Conservation (phyloP, 2,888 invertebrate species). For the Antheraea assamensis region DNA sequence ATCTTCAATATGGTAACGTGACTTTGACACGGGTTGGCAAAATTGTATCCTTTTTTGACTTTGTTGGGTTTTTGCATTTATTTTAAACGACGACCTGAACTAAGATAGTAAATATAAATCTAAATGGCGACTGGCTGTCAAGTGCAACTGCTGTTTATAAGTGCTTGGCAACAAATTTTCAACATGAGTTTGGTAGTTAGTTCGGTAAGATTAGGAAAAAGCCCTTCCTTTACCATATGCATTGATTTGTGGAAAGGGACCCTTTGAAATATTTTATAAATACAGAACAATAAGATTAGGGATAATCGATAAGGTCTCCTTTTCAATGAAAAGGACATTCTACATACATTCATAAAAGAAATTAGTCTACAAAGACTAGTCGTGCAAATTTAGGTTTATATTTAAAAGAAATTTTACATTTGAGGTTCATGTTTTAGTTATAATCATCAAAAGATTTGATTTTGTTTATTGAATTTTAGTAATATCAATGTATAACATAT, state of each 20-base stretch:
- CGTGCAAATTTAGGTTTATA: neutral
- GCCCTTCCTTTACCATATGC: neutral
- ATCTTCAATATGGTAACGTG: neutral
- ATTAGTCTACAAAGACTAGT: neutral
- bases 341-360: neutral
- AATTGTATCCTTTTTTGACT: too few species aligned
- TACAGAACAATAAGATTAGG: neutral
- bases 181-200: too few species aligned
- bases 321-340: too few species aligned
- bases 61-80: too few species aligned
- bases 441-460: neutral
- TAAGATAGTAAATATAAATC: too few species aligned
- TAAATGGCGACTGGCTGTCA: too few species aligned
- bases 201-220: too few species aligned
- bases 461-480: neutral
- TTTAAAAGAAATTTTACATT: too few species aligned
- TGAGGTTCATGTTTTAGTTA: too few species aligned
- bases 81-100: too few species aligned
- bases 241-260: neutral
- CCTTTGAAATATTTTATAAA: neutral
- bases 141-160: too few species aligned
- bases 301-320: neutral
- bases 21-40: neutral
- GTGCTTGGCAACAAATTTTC: too few species aligned
- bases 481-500: neutral